Conservation (phyloP, 2,113 vertebrate genomes). For the Uria aalge region DNA sequence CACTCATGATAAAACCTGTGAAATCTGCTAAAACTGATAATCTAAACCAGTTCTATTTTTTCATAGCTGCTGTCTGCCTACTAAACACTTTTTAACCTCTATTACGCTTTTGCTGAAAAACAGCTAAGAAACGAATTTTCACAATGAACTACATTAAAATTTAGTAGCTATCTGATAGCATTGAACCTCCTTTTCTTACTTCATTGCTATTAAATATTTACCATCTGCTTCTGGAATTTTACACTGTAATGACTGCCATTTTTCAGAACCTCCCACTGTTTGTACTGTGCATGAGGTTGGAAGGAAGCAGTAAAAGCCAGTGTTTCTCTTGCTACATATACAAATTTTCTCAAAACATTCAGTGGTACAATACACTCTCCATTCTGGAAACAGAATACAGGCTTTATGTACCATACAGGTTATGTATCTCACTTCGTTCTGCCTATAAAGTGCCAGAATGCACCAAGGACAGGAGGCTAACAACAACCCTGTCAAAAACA, state of each 20-base stretch:
- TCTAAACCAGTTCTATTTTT: background rate
- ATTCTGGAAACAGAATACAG: background rate
- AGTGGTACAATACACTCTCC: background rate
- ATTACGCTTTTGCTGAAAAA: background rate
- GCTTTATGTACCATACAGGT: background rate
- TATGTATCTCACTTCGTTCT: background rate
- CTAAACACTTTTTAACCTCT: background rate
- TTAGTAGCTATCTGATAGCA: background rate
- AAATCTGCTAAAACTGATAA: background rate
- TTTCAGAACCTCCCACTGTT: background rate
- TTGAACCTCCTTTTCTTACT: background rate
- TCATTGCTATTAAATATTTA: constrained; percentile 17
- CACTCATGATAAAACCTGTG: background rate
- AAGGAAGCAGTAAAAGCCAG: background rate
- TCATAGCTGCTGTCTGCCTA: background rate
- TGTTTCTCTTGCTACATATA: background rate
- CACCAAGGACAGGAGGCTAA: background rate
- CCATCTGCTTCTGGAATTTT: background rate
- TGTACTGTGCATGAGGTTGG: background rate
- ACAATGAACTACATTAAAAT: background rate
- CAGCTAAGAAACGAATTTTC: background rate
- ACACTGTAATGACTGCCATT: background rate
- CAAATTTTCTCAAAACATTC: background rate
- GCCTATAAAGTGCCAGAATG: background rate
- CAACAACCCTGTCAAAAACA: background rate